Percentiles rank a stretch among this genome's conserved stretches.
Evolutionary conservation across 2,113 vertebrate species (phyloP).

Genomic region (Saguinus midas): DNA sequence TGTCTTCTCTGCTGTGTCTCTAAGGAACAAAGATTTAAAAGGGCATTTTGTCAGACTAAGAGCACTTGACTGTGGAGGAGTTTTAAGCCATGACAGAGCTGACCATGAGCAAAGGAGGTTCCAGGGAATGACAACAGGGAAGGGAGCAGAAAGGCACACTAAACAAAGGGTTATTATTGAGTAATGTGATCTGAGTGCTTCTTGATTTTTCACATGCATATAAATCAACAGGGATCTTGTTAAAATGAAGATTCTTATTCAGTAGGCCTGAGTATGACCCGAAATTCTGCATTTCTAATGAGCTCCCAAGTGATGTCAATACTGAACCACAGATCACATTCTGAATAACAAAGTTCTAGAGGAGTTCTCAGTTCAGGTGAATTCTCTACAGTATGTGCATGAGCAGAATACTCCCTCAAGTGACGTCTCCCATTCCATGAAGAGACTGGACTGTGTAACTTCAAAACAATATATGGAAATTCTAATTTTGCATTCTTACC

Average conservation of each 20-base stretch:
- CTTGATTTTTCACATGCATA: neutral
- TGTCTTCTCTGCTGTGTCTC: no score
- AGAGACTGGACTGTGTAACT: neutral
- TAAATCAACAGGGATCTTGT: neutral
- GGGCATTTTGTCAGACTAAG: neutral
- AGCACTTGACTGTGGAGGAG: neutral
- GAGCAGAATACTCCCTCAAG: neutral
- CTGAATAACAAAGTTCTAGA: neutral
- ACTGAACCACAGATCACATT: neutral
- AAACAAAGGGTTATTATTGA: neutral
- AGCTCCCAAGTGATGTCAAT: neutral
- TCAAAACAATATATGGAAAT: neutral
- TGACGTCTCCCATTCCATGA: neutral
- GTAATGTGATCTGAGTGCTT: neutral
- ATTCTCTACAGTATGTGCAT: neutral
- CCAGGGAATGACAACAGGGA: neutral
- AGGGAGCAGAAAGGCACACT: neutral
- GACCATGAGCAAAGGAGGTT: neutral
- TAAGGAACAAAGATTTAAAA: neutral
- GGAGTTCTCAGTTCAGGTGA: neutral
- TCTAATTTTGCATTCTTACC: neutral
- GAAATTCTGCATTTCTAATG: neutral
- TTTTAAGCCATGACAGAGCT: constrained; percentile 2
- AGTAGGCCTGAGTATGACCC: neutral
- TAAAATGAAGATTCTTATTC: constrained; percentile 14